Percentiles rank a stretch among this genome's conserved stretches.
These are phyloP conservation scores for Cricetomys ansorgei DNA, from an alignment of 2,113 vertebrate genomes.

Conservation along the genomic window DNA sequence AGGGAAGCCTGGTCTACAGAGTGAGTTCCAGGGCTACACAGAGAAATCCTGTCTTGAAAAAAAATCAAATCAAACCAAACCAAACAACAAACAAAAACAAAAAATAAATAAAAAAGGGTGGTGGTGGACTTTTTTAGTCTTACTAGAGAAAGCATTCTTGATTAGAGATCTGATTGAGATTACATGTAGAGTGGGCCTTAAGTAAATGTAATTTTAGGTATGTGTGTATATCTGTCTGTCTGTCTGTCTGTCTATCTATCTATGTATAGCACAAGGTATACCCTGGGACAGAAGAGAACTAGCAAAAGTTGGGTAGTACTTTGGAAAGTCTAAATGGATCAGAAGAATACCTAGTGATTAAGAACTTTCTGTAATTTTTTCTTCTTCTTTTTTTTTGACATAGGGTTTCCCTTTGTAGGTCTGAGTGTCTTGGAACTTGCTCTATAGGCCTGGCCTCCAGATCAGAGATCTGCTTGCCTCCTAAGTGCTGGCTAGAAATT, in stretches of 20 bases:
- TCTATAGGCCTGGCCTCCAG: too few relatives aligned
- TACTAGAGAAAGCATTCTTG: conserved; percentile 53
- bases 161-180: conserved; percentile 52
- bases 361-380: too few relatives aligned
- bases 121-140: conserved; percentile 30
- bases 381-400: too few relatives aligned
- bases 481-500: too few relatives aligned
- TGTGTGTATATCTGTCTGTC: not conserved
- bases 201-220: conserved; percentile 37
- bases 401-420: too few relatives aligned
- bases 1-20: not conserved
- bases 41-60: not conserved
- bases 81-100: not conserved
- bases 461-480: too few relatives aligned
- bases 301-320: not conserved
- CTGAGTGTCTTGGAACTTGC: too few relatives aligned
- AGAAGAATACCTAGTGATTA: not conserved
- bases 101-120: conserved; percentile 25
- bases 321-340: conserved; percentile 3
- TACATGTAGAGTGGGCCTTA: conserved; percentile 53
- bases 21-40: not conserved
- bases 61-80: too few relatives aligned
- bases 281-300: not conserved
- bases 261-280: not conserved
- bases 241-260: not conserved